Evolutionary conservation across 2,888 invertebrate genomes (phyloP).

Genomic region (Caenorhabditis angaria): DNA sequence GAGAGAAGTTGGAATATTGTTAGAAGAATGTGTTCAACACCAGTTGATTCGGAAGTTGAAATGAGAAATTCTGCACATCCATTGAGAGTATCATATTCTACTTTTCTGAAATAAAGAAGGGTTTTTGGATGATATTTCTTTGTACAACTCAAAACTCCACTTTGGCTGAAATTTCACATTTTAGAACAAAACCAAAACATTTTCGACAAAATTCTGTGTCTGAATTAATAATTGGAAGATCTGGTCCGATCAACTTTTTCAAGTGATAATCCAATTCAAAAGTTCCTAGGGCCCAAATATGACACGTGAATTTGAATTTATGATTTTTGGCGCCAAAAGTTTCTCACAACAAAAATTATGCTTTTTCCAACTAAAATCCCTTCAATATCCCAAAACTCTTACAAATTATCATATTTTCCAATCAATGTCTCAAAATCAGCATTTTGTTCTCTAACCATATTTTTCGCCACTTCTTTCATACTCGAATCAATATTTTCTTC

Average conservation of each 20-base stretch:
- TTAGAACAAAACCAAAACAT: no score
- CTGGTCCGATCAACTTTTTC: no score
- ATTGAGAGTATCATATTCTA: constrained; percentile 55
- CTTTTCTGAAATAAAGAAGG: constrained; percentile 36
- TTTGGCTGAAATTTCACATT: no score
- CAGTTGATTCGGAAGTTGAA: constrained; percentile 39
- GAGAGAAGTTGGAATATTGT: constrained; percentile 56
- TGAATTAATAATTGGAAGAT: no score
- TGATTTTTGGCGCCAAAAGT: no score
- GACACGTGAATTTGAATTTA: background rate
- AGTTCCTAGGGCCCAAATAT: no score
- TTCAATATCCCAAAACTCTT: constrained; percentile 1
- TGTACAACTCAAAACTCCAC: no score
- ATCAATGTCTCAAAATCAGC: constrained; percentile 38
- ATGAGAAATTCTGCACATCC: constrained; percentile 54
- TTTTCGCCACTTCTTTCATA: constrained; percentile 21
- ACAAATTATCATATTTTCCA: constrained; percentile 41
- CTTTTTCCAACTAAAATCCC: background rate
- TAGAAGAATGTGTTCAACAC: constrained; percentile 44
- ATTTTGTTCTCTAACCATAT: constrained; percentile 29
- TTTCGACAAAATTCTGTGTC: no score
- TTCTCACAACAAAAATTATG: background rate
- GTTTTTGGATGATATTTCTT: no score
- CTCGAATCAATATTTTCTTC: constrained; percentile 19
- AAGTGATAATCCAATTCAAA: background rate